Evolutionary conservation across 2,888 invertebrate species (phyloP), one percentile per base, ranked within the genome.

Genomic region (Periphyllus acericola): DNA sequence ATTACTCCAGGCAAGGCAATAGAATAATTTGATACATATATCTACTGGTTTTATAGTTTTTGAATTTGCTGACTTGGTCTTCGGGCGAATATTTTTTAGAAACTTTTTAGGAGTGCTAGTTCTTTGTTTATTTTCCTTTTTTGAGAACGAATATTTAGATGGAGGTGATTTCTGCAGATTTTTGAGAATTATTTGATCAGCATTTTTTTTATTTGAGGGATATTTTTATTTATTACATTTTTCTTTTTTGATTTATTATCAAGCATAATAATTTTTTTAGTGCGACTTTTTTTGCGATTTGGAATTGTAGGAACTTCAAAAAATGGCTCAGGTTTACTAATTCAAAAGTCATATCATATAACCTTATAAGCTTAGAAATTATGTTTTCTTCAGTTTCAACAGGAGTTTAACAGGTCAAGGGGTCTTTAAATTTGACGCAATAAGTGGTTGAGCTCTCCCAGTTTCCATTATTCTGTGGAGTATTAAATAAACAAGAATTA

Each of bases 281-380:
- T 29, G 17, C 14, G 11, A 40, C 40, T 40, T 11, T 46, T 46
- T 46, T 46, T 14, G 25, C 0, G 29, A 32, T 71, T 46, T 46
- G 78, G 55, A 29, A 52, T 55, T 52, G 29, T 14, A 52, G 78
- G 78, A n/a, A 78, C 25, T 52, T 78, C 55, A 17, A 78, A 78
- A 40, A n/a, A 17, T 52, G 52, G 78, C n/a, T 78, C 32, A 78
- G 55, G 14, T 29, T 78, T 55, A 78, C 32, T n/a, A 52, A n/a
- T 11, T 40, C 19, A 19, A 52, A 29, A 29, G 46, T 52, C 17
- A 78, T 78, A 52, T n/a, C 78, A n/a, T 55, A 55, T 29, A 78
- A 52, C 32, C 55, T 78, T 29, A 55, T 78, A 32, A 78, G 19
- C 52, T n/a, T 29, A 55, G 78, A 52, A 17, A 78, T 29, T 29